Base-by-base conservation (phyloP, 2,797 vertebrate species). In the Fundulus diaphanus region DNA sequence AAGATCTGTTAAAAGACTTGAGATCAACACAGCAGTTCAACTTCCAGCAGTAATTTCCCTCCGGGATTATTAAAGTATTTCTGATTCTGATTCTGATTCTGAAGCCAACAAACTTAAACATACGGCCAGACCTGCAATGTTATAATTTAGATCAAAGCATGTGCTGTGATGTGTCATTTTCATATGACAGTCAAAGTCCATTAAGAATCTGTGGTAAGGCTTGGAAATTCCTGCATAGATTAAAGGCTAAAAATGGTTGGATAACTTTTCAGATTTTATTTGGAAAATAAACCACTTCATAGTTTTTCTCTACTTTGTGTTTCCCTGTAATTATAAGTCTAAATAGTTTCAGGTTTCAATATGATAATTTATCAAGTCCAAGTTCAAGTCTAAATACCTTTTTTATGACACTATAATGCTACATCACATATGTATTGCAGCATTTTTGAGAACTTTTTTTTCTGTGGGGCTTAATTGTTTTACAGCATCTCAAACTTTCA, bases 401-500 rank as follows among this genome's bases (percentile, higher is more conserved):
- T 24, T 49, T 49, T 5, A 18, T 18, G 16, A 49, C 48, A 40
- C 61, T 15, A 52, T 2, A 65, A 40, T 40, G 22, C 35, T 65
- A 35, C 12, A 13, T 65, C 61, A 24, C 35, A 65, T 13, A n/a
- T 13, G 35, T 24, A 40, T 40, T 65, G 61, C 24, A 15, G 24
- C n/a, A 37, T 37, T 61, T 37, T 16, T 0, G 2, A 12, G 16
- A 57, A 29, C 24, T 46, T 46, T 12, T 46, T 65, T 24, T 13
- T 13, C 6, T 11, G 3, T 46, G 1, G 20, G 22, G 11, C 24
- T 72, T 81, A 2, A 49, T 51, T 61, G 0, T 87, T 79, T 79
- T 11, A 57, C 68, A 72, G 24, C 24, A 68, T 65, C 37, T 22
- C n/a, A 54, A 78, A 81, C 67, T 79, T 84, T 44, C 46, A 61